A percentile compares a stretch with the other conserved stretches of the same genome.
Conservation (phyloP, 64 coral and sea anemone genomes). For the Porites lutea region DNA sequence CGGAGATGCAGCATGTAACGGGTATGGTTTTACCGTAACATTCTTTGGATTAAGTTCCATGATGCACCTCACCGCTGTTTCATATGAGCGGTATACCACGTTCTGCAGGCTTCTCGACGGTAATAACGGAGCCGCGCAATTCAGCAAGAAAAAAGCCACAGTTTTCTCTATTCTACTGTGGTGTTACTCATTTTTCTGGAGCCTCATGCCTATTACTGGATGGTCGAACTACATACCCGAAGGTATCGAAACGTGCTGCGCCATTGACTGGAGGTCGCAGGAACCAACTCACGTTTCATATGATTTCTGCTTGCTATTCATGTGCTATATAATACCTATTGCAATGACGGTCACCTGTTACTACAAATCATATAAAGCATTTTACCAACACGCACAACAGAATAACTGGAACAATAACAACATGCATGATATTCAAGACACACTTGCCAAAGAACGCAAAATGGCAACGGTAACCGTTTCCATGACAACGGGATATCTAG, state of each 20-base stretch:
- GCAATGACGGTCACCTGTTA: conserved; percentile 19
- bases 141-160: not conserved
- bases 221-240: conserved; percentile 50
- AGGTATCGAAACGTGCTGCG: conserved; percentile 49
- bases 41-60: conserved; percentile 36
- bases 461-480: not conserved
- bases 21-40: conserved; percentile 21
- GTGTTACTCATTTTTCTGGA: conserved; percentile 46
- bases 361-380: conserved; percentile 1
- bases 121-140: not conserved
- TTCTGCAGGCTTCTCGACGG: not conserved
- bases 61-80: conserved; percentile 15
- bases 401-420: not conserved
- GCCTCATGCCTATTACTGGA: conserved; percentile 20
- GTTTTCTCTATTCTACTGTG: not conserved
- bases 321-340: conserved; percentile 38
- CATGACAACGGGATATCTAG: conserved; percentile 7
- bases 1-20: conserved; percentile 25
- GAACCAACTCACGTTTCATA: not conserved
- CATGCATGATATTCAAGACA: not conserved
- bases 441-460: not conserved
- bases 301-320: not conserved
- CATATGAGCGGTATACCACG: conserved; percentile 37
- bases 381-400: not conserved
- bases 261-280: conserved; percentile 37